Percentiles rank a stretch among this genome's conserved stretches.
These are phyloP conservation scores for Aegotheles bennettii DNA, from an alignment of 2,113 vertebrate genomes.

Conservation along the genomic window DNA sequence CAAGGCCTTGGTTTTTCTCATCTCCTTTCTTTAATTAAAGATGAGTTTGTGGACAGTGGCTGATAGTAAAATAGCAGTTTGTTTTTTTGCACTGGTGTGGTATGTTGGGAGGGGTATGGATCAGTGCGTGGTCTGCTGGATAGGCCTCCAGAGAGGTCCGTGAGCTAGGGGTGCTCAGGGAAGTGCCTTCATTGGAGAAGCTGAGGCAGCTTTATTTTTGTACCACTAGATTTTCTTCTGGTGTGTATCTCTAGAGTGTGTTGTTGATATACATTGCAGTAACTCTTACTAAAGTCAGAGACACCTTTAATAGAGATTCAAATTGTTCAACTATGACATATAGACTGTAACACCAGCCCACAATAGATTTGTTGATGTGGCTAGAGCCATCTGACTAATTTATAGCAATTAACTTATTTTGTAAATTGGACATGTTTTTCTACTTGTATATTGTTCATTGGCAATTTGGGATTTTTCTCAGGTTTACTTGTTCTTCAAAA, in stretches of 20 bases:
- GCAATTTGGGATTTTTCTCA: conserved; percentile 36
- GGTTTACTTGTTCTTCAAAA: conserved; percentile 45
- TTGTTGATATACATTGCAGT: not conserved
- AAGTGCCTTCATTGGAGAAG: not conserved
- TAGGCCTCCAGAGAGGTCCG: not conserved
- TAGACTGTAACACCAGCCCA: not conserved
- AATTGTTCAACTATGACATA: not conserved
- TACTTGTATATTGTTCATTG: conserved; percentile 29
- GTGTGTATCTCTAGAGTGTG: not conserved
- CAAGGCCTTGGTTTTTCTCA: not conserved
- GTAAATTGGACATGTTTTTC: conserved; percentile 44
- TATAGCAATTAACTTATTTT: conserved; percentile 33
- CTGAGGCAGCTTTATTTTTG: not conserved
- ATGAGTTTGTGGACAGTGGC: not conserved
- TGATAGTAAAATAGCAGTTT: not conserved
- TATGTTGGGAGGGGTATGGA: not conserved
- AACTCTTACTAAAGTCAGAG: conserved; percentile 13
- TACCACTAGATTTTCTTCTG: not conserved
- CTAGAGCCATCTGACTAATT: conserved; percentile 49
- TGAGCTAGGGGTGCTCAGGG: not conserved
- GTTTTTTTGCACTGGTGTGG: not conserved
- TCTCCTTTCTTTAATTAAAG: not conserved
- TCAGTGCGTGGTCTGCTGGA: not conserved
- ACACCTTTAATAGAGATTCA: not conserved
- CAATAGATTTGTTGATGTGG: not conserved